Evolutionary conservation across 2,888 invertebrate genomes (phyloP).

Genomic region (Neoaliturus tenellus): DNA sequence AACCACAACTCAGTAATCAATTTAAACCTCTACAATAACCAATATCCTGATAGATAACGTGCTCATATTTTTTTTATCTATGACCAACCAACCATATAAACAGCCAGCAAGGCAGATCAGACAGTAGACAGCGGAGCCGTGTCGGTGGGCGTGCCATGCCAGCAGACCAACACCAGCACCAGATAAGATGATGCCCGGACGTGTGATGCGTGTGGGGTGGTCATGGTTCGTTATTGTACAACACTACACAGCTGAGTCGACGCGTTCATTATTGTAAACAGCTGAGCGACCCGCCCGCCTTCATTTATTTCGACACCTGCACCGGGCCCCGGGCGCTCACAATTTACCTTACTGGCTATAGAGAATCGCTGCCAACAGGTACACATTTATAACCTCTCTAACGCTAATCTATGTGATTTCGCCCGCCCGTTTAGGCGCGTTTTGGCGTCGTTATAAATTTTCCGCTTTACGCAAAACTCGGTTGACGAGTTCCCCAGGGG

Average conservation of each 20-base stretch:
- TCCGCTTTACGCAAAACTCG: slow-evolving; percentile 16
- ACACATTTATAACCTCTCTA: slow-evolving; percentile 34
- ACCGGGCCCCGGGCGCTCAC: neutral
- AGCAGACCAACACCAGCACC: too few relatives aligned
- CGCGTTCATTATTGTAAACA: slow-evolving; percentile 37
- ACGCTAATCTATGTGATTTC: slow-evolving; percentile 32
- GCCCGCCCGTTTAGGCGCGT: slow-evolving; percentile 6
- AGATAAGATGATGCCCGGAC: slow-evolving; percentile 5
- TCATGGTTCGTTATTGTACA: slow-evolving; percentile 40
- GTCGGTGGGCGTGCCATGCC: slow-evolving; percentile 13
- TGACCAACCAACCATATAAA: too few relatives aligned
- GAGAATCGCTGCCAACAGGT: slow-evolving; percentile 31
- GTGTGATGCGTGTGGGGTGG: slow-evolving; percentile 2
- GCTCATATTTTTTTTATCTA: too few relatives aligned
- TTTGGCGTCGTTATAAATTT: slow-evolving; percentile 39
- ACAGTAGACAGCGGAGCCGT: neutral
- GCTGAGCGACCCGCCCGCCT: slow-evolving; percentile 19
- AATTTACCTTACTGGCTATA: slow-evolving; percentile 37
- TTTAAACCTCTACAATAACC: too few relatives aligned
- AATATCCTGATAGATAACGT: too few relatives aligned
- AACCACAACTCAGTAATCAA: too few relatives aligned
- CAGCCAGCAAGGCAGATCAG: too few relatives aligned
- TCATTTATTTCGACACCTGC: slow-evolving; percentile 39
- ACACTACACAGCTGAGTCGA: too few relatives aligned
- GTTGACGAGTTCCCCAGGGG: neutral